These are phyloP conservation scores for Mactra quadrangularis DNA, from an alignment of 1,140 invertebrate genomes.

Conservation along the genomic window DNA sequence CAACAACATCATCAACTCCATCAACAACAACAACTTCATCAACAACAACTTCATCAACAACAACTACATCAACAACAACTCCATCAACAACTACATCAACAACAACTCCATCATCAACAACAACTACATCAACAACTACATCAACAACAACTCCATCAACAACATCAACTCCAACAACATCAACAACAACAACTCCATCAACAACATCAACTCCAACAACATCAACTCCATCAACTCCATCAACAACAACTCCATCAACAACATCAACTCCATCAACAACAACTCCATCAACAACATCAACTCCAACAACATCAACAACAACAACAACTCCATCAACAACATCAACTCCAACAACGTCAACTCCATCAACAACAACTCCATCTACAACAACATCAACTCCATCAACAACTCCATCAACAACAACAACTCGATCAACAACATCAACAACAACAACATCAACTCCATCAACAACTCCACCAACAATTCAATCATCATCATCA, in stretches of 20 bases:
- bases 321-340: neutral
- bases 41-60: conserved; percentile 13
- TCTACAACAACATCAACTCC: neutral
- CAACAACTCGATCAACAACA: neutral
- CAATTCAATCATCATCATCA: neutral
- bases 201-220: neutral
- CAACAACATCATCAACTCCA: conserved; percentile 16
- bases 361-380: neutral
- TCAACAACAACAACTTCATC: neutral
- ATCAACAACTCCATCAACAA: neutral
- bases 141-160: neutral
- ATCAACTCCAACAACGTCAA: neutral
- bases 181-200: neutral
- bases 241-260: neutral
- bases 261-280: neutral
- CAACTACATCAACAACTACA: conserved; percentile 13
- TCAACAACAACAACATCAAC: neutral
- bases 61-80: neutral
- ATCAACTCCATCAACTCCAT: neutral
- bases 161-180: neutral
- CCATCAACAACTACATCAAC: conserved; percentile 1
- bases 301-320: neutral
- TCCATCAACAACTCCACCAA: neutral
- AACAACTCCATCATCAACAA: conserved; percentile 3
- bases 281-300: conserved; percentile 7